Conservation (phyloP, 2,113 vertebrate species). For the Sinocyclocheilus maitianheensis region DNA sequence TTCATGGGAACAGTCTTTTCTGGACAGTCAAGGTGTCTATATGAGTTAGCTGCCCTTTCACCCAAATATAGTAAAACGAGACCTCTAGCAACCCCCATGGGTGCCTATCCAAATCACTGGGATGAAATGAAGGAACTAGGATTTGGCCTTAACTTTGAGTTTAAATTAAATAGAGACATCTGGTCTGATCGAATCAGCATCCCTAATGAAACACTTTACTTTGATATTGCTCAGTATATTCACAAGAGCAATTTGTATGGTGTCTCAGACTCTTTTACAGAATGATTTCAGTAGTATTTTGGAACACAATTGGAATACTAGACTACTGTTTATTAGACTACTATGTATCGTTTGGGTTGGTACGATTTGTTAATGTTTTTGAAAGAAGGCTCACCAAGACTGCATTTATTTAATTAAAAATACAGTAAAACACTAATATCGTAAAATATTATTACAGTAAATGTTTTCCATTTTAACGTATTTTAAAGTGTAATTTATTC, state of each 20-base stretch:
- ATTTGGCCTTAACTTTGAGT: neutral
- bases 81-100: neutral
- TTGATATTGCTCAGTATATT: neutral
- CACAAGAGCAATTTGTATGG: neutral
- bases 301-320: neutral
- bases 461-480: neutral
- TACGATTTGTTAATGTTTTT: neutral
- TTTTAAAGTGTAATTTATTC: neutral
- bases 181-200: neutral
- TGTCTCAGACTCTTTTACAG: neutral
- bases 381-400: neutral
- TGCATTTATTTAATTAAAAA: no score
- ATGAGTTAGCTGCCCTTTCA: conserved; percentile 1
- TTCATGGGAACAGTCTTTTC: conserved; percentile 54
- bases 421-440: no score
- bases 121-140: neutral
- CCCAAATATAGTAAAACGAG: conserved; percentile 9
- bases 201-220: neutral
- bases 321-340: neutral
- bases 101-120: neutral
- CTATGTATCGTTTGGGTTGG: neutral
- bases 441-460: neutral
- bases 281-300: neutral
- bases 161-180: neutral
- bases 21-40: conserved; percentile 37